Base-by-base conservation (phyloP, 2,113 vertebrate species). In the Microcebus ravelobensis region DNA sequence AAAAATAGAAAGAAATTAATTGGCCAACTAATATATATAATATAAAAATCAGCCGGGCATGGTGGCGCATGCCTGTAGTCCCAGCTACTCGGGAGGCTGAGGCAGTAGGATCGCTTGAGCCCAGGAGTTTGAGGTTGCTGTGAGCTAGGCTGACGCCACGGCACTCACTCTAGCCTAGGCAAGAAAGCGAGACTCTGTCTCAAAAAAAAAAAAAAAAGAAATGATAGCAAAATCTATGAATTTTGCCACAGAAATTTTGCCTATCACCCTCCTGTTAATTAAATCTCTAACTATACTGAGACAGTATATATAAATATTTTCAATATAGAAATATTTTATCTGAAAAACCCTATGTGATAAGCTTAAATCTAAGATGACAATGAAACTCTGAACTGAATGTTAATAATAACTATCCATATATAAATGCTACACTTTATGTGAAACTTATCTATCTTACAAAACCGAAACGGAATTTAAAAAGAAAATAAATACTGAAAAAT, bases 361-460 rank as follows among this genome's bases (percentile, higher is more conserved):
- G 13, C 55, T 91, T 95, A 94, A 85, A 82, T 77, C 25, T 92
- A 79, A 70, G 25, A 73, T 77, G n/a, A 67, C 20, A 92, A 61
- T 70, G 59, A 96, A 95, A 92, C 63, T 86, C 36, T 87, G 48
- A 96, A 88, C 6, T 90, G 15, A 94, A 42, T 87, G 79, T 61
- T 18, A 94, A 70, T 36, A 93, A 23, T 21, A 91, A 68, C 7
- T 68, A 18, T 55, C 17, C 18, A 55, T 55, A 92, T 34, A 94
- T 63, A 89, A 80, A 55, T 27, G 15, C 89, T 92, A 45, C 25
- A 90, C 11, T 83, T 87, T 87, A 89, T 21, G 5, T 73, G 12
- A 88, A 94, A 94, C 1, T n/a, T 45, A 88, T 61, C 52, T 94
- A 90, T 82, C n/a, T 59, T 65, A 91, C 18, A 86, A 86, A 91